Evolutionary conservation across 2,113 vertebrate species (phyloP).

Genomic region (Puffinus mauretanicus): DNA sequence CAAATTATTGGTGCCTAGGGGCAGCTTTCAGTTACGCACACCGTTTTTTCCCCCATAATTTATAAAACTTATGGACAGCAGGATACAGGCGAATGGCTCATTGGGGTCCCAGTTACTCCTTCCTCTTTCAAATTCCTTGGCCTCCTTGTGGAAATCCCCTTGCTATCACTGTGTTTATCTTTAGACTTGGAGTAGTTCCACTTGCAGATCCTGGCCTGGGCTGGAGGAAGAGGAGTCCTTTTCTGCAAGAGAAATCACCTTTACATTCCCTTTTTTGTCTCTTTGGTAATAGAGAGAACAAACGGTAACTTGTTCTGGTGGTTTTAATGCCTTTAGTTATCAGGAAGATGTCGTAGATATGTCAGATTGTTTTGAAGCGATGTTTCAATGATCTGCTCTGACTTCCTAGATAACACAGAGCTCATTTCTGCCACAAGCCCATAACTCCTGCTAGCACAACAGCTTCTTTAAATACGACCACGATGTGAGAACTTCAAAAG

Average conservation of each 20-base stretch:
- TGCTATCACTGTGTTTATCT: slow-evolving; percentile 42
- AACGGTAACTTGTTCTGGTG: neutral
- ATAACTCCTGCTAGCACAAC: neutral
- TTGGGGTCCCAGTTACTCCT: slow-evolving; percentile 49
- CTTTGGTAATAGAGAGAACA: neutral
- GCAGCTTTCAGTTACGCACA: slow-evolving; percentile 5
- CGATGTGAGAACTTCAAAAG: neutral
- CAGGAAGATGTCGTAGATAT: neutral
- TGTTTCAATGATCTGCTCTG: neutral
- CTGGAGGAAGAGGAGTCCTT: neutral
- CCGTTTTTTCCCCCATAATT: slow-evolving; percentile 45
- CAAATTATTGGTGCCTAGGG: slow-evolving; percentile 62
- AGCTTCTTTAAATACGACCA: neutral
- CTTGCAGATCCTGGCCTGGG: neutral
- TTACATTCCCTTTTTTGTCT: neutral
- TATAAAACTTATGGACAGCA: slow-evolving; percentile 58
- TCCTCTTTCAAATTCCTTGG: slow-evolving; percentile 52
- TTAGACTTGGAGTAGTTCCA: slow-evolving; percentile 28
- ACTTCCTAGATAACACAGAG: neutral
- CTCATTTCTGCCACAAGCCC: neutral
- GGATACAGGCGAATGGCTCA: slow-evolving; percentile 59
- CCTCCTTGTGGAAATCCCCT: slow-evolving; percentile 49
- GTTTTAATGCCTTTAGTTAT: neutral
- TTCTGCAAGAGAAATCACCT: neutral
- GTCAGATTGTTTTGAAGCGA: neutral